Base-by-base conservation (phyloP, 2,888 invertebrate genomes). In the Epirrhoe tristata region DNA sequence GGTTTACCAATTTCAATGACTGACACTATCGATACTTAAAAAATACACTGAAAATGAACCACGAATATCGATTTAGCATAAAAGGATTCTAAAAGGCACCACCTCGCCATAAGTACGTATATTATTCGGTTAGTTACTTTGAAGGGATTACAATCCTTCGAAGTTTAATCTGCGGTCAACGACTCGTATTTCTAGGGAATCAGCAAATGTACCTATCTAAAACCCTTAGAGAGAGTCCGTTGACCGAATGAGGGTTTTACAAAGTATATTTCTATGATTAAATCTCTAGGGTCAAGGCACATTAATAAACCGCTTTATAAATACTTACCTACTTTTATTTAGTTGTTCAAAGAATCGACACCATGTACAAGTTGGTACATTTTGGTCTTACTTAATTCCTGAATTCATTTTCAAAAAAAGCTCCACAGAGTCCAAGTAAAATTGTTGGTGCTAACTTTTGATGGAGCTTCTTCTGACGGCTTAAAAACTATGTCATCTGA, bases 71-170 rank as follows among this genome's bases (percentile, higher is more conserved):
- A 43, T 12, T 3, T 43, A 12, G 12, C 12, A 12, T 43, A 12
- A 43, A 43, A 43, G 2, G 39, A 36, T 7, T 36, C 36, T 36
- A 8, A 8, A 36, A 36, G 36, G 36, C 36, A 36, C n/a, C 36
- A 36, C 36, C 36, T 36, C 8, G 10, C 36, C 12, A 12, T 43
- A 43, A 43, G 39, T 43, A 43, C 12, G 5, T 43, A 43, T 43
- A 43, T 43, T 55, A 55, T 34, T 36, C 36, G 36, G 54, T 36
- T n/a, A 53, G 57, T 50, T 50, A 16, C 54, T 55, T 55, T 36
- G 17, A 55, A 17, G 54, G 54, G 54, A 55, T 55, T 55, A 36
- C 52, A 16, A 48, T 48, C 16, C 48, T 14, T 48, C 16, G 48
- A 48, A 48, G 48, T 48, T 48, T 48, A 48, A 48, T 48, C 48